phyloP scores from a whole-genome alignment of 2,888 invertebrate species.

The Isoperla grammatica region DNA sequence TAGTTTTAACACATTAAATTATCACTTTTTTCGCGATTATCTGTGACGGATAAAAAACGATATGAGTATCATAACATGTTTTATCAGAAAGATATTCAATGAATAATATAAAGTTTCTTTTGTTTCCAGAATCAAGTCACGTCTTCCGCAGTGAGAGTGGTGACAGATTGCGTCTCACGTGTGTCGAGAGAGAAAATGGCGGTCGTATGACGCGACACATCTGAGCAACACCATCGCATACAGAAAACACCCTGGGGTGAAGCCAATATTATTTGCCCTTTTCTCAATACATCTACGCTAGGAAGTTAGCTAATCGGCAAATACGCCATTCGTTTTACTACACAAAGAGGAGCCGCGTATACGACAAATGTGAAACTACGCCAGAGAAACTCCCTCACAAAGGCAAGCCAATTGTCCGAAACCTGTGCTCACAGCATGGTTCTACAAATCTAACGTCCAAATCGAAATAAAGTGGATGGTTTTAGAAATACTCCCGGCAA shows the following conservation, averaged over 20 bases:
- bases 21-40: no score
- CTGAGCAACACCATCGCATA: no score
- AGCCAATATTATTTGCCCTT: conserved; percentile 7
- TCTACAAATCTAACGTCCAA: conserved; percentile 12
- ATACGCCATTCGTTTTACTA: conserved; percentile 15
- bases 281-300: neutral
- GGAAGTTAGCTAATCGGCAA: conserved; percentile 14
- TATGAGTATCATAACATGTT: no score
- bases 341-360: conserved; percentile 13
- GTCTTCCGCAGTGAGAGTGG: neutral
- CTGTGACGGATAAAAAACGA: no score
- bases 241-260: neutral
- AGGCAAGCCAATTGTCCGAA: conserved; percentile 15
- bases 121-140: no score
- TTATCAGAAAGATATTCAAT: no score
- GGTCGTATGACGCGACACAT: no score
- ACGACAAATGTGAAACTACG: conserved; percentile 19
- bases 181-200: neutral
- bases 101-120: no score
- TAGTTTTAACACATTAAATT: no score
- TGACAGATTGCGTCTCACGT: neutral
- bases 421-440: conserved; percentile 2
- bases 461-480: conserved; percentile 15
- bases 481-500: neutral
- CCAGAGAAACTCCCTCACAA: conserved; percentile 5